Conservation (phyloP, 2,113 vertebrate genomes). For the Burhinus oedicnemus region DNA sequence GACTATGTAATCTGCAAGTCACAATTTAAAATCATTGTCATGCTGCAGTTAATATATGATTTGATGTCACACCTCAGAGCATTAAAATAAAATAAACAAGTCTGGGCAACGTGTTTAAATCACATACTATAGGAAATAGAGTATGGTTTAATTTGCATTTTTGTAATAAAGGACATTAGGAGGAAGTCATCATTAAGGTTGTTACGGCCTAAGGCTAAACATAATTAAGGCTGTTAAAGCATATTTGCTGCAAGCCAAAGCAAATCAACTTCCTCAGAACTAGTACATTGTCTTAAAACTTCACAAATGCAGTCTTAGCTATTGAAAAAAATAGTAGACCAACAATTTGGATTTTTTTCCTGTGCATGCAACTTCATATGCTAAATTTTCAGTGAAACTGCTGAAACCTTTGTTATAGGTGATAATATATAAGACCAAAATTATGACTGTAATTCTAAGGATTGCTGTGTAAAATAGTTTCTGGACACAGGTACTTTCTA, state of each 20-base stretch:
- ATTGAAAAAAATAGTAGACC: neutral
- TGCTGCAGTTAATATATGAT: neutral
- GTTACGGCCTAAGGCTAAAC: neutral
- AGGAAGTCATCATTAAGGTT: neutral
- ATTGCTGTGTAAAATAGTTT: neutral
- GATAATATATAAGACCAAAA: neutral
- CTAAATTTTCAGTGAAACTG: neutral
- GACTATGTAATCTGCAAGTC: neutral
- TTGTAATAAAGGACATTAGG: neutral
- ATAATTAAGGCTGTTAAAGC: neutral
- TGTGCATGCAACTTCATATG: neutral
- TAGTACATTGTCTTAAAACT: neutral
- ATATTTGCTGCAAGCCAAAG: neutral
- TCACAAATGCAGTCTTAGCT: neutral
- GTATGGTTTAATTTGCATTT: neutral
- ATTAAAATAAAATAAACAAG: neutral
- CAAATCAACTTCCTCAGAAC: neutral
- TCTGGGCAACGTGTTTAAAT: neutral
- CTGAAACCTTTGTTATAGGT: neutral
- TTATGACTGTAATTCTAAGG: neutral
- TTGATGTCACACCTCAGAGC: neutral
- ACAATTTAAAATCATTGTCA: neutral
- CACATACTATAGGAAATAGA: neutral
- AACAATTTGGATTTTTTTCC: neutral
- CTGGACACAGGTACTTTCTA: neutral